Conservation (phyloP, 2,888 invertebrate genomes). For the Melieria omissa region DNA sequence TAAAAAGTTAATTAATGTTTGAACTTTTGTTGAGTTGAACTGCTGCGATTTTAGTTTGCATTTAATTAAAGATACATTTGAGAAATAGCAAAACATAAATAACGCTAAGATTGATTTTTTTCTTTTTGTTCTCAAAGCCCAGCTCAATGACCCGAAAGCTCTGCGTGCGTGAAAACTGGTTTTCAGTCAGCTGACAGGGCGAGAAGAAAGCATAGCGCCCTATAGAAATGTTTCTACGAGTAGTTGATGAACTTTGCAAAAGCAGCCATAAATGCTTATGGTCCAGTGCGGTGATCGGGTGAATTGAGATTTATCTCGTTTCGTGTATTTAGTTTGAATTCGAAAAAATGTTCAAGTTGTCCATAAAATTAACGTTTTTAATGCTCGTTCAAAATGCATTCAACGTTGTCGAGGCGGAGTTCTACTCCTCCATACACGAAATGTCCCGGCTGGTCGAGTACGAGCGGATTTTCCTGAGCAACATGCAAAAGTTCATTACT, state of each 20-base stretch:
- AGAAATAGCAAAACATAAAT: not conserved
- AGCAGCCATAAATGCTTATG: too few relatives aligned
- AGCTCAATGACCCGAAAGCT: conserved; percentile 29
- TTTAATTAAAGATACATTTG: not conserved
- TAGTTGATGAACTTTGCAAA: too few relatives aligned
- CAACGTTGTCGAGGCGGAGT: conserved; percentile 47
- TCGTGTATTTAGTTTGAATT: not conserved
- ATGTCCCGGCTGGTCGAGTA: conserved; percentile 52
- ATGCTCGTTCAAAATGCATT: conserved; percentile 7
- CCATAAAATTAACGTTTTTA: not conserved
- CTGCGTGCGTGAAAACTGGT: too few relatives aligned
- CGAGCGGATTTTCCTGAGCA: conserved; percentile 52
- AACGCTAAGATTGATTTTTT: not conserved
- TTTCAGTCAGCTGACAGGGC: too few relatives aligned
- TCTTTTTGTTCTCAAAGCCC: not conserved
- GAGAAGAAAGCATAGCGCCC: too few relatives aligned
- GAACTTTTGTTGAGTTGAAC: not conserved
- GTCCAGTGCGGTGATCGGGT: not conserved
- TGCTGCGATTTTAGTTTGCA: not conserved
- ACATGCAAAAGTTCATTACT: conserved; percentile 55
- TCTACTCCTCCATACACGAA: conserved; percentile 54
- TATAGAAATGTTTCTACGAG: too few relatives aligned
- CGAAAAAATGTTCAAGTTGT: conserved; percentile 3
- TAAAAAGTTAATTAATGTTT: too few relatives aligned
- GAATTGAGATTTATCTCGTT: too few relatives aligned